Conservation (phyloP, 2,888 invertebrate species). For the Hydriomena furcata region DNA sequence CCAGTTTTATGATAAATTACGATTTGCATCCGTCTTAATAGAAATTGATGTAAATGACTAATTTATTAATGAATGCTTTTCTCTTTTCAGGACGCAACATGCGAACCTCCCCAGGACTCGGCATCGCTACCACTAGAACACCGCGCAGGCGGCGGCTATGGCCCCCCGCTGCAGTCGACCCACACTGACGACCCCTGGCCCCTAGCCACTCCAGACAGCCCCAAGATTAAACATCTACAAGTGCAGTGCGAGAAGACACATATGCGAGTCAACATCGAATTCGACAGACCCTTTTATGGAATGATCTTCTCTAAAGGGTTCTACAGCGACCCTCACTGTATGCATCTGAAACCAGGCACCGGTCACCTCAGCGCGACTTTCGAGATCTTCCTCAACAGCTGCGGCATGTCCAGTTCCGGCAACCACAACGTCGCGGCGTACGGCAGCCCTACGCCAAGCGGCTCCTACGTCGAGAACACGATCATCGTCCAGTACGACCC, state of each 20-base stretch:
- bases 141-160: conserved; percentile 90
- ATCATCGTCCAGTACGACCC: conserved; percentile 98
- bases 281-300: conserved; percentile 97
- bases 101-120: conserved; percentile 92
- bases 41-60: neutral
- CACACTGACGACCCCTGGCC: conserved; percentile 94
- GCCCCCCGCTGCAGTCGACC: conserved; percentile 85
- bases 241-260: conserved; percentile 98
- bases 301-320: conserved; percentile 98
- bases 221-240: conserved; percentile 96
- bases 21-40: neutral
- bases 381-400: conserved; percentile 96
- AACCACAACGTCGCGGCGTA: conserved; percentile 93
- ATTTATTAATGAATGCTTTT: conserved; percentile 1
- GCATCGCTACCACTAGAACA: conserved; percentile 92
- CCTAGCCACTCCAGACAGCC: conserved; percentile 93
- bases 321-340: conserved; percentile 95
- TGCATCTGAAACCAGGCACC: conserved; percentile 95
- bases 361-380: conserved; percentile 96
- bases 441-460: conserved; percentile 94
- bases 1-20: neutral
- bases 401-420: conserved; percentile 96
- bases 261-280: conserved; percentile 97
- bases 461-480: conserved; percentile 97
- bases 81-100: conserved; percentile 86